Base-by-base conservation (phyloP, 2,113 vertebrate genomes). In the Proterorhinus semilunaris region DNA sequence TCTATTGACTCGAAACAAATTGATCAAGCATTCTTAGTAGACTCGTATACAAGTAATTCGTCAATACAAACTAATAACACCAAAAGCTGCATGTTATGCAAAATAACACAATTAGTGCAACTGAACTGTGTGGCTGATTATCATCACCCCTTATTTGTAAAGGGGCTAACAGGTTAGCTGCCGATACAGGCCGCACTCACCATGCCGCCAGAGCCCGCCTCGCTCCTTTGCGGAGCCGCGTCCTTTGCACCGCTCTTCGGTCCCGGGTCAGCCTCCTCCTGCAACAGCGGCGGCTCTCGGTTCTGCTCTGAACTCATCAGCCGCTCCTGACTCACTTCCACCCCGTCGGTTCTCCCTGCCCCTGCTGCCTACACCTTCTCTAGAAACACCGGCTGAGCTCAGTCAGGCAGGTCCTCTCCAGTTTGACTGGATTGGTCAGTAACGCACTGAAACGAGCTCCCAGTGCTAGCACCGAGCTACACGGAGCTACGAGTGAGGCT, bases 271-370 rank as follows among this genome's bases (percentile, higher is more conserved):
- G 90, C 88, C 90, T 92, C 91, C 89, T 92, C 92, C 93, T 92
- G 92, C 92, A 92, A 83, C 93, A 88, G 89, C 90, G 91, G 92
- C 91, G 91, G 91, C 89, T 90, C 92, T 91, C 84, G 90, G 90
- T 86, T 92, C 93, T 91, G 93, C 66, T 93, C 93, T 91, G 93
- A 94, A 94, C 91, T 94, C 93, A 94, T 94, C 91, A 90, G 92
- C 93, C 89, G 93, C 89, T 89, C 90, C 92, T 91, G 87, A 90
- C 89, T 92, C 90, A 88, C 93, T 85, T 85, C 87, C 81, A 86
- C 91, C 82, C 90, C 90, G 86, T 91, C 91, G 78, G 75, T 91
- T 91, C 91, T 91, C 91, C 87, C 83, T 72, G 81, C 85, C 87
- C 87, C 89, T 88, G 77, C 88, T 84, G 87, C 86, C 85, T 66